A percentile compares a stretch with the other conserved stretches of the same genome.
Conservation (phyloP, 2,888 invertebrate species). For the Aporophyla nigra region DNA sequence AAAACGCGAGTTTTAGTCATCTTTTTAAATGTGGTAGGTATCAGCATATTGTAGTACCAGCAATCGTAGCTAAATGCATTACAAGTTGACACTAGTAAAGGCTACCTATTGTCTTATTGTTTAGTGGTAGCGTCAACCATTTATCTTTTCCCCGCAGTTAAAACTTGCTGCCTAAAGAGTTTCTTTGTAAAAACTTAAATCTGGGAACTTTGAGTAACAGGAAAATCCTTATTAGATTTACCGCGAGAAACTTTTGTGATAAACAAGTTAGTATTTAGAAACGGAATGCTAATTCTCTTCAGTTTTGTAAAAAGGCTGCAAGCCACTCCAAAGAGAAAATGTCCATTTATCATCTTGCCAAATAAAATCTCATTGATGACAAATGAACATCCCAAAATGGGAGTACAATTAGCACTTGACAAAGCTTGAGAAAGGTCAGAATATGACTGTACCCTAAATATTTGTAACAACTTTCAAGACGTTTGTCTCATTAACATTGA, state of each 20-base stretch:
- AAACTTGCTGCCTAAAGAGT: slow-evolving; percentile 25
- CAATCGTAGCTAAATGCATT: slow-evolving; percentile 12
- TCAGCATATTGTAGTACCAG: not conserved
- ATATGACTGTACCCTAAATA: slow-evolving; percentile 16
- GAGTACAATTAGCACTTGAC: slow-evolving; percentile 21
- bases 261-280: not conserved
- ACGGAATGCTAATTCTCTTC: not conserved
- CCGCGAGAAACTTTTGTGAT: not conserved
- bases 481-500: slow-evolving; percentile 29
- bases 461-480: slow-evolving; percentile 1
- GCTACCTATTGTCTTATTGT: slow-evolving; percentile 58
- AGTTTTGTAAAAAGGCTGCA: too few species aligned
- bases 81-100: slow-evolving; percentile 56
- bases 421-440: slow-evolving; percentile 28
- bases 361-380: slow-evolving; percentile 19
- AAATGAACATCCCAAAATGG: slow-evolving; percentile 30
- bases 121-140: slow-evolving; percentile 47
- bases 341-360: not conserved
- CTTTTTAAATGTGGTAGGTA: not conserved
- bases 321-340: not conserved
- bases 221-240: slow-evolving; percentile 40
- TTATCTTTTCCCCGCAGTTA: slow-evolving; percentile 62
- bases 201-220: slow-evolving; percentile 50
- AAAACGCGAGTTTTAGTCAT: not conserved
- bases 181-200: slow-evolving; percentile 53